These are phyloP conservation scores for Heliopora coerulea DNA, from an alignment of 92 coral and sea anemone species.

Conservation along the genomic window DNA sequence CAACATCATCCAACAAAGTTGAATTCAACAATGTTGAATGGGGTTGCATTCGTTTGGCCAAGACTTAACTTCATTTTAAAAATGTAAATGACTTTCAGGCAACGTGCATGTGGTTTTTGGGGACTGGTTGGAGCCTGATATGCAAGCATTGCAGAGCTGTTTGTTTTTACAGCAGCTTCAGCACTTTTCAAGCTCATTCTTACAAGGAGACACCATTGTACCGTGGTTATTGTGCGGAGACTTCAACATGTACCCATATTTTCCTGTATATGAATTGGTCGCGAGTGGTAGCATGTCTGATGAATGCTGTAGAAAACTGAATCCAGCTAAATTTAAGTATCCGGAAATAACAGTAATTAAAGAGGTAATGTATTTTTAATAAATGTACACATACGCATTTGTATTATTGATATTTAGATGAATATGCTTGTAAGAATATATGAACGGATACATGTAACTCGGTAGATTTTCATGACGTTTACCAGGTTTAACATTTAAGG, in stretches of 20 bases:
- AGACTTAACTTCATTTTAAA: not conserved
- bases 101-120: slow-evolving; percentile 55
- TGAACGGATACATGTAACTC: too few species aligned
- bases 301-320: slow-evolving; percentile 42
- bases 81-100: too few species aligned
- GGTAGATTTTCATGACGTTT: too few species aligned
- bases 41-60: too few species aligned
- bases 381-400: too few species aligned
- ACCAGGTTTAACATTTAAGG: too few species aligned
- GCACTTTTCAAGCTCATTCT: slow-evolving; percentile 30
- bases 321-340: slow-evolving; percentile 29
- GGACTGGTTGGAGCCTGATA: slow-evolving; percentile 44
- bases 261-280: slow-evolving; percentile 62
- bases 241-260: slow-evolving; percentile 72
- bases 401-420: too few species aligned
- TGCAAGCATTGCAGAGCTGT: slow-evolving; percentile 59
- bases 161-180: slow-evolving; percentile 53
- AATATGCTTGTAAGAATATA: too few species aligned
- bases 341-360: slow-evolving; percentile 12
- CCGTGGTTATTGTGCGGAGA: slow-evolving; percentile 68
- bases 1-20: too few species aligned
- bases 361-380: not conserved
- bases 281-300: slow-evolving; percentile 50
- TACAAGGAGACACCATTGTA: not conserved
- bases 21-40: too few species aligned